Conservation (phyloP, 1,140 invertebrate species). For the Temnothorax longispinosus region DNA sequence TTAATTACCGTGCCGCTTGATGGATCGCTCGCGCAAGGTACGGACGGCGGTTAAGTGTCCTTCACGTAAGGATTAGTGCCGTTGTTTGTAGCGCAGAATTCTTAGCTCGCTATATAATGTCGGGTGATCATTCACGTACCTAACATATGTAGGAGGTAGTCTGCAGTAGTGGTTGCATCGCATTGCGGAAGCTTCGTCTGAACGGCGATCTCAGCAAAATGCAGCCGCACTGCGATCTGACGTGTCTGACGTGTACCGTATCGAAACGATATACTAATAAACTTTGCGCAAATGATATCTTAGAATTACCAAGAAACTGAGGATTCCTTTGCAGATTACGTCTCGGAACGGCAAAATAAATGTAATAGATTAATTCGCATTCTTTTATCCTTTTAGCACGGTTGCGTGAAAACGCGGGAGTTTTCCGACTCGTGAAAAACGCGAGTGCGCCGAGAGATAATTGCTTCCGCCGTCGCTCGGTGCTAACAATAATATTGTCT, state of each 20-base stretch:
- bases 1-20: conserved; percentile 67
- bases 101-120: neutral
- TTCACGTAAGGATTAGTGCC: neutral
- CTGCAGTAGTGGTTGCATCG: neutral
- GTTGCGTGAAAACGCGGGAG: neutral
- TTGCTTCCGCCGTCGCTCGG: conserved; percentile 20
- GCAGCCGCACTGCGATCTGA: neutral
- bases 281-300: neutral
- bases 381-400: neutral
- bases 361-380: neutral
- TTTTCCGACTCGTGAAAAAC: conserved; percentile 21
- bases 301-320: neutral
- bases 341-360: neutral
- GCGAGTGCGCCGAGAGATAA: conserved; percentile 25
- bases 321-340: neutral
- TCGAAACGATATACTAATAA: neutral
- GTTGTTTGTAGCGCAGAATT: conserved; percentile 14
- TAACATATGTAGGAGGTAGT: neutral
- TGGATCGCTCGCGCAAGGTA: conserved; percentile 51
- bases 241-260: neutral
- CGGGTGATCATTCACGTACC: neutral
- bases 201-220: neutral
- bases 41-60: conserved; percentile 32
- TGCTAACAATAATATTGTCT: conserved; percentile 52
- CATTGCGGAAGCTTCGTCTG: neutral